A percentile compares a stretch with the other conserved stretches of the same genome.
These are phyloP conservation scores for Callorhinus ursinus DNA, from an alignment of 2,113 vertebrate species.

Conservation along the genomic window DNA sequence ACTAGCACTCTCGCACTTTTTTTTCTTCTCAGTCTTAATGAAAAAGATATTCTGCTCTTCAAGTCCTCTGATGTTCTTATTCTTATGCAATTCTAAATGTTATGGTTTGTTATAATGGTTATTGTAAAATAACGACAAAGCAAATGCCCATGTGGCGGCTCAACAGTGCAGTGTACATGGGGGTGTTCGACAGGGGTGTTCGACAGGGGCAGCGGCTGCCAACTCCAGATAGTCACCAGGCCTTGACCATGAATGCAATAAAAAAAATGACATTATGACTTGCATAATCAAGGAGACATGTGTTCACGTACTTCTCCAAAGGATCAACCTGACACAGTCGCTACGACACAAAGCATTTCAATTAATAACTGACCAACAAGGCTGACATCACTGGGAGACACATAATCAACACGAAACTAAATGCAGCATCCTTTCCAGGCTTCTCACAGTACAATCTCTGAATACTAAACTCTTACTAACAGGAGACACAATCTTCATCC, in stretches of 20 bases:
- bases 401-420: not conserved
- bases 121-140: slow-evolving; percentile 35
- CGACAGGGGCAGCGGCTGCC: not conserved
- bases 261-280: not conserved
- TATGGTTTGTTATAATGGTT: slow-evolving; percentile 21
- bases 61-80: not conserved
- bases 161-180: not conserved
- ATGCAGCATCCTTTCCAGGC: not conserved
- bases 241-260: not conserved
- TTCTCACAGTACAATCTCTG: not conserved
- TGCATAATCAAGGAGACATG: not conserved
- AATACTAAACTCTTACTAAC: not conserved
- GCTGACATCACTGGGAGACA: not conserved
- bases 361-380: not conserved
- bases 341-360: not conserved
- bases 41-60: slow-evolving; percentile 27
- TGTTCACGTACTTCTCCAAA: not conserved
- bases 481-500: not conserved
- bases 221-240: not conserved
- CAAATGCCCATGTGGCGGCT: not conserved
- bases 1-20: slow-evolving; percentile 6
- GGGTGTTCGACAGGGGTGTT: fast-evolving
- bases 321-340: not conserved
- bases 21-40: slow-evolving; percentile 29
- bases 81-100: slow-evolving; percentile 20